These are phyloP conservation scores for Leptodactylus fallax DNA, from an alignment of 2,797 vertebrate species.

Conservation along the genomic window DNA sequence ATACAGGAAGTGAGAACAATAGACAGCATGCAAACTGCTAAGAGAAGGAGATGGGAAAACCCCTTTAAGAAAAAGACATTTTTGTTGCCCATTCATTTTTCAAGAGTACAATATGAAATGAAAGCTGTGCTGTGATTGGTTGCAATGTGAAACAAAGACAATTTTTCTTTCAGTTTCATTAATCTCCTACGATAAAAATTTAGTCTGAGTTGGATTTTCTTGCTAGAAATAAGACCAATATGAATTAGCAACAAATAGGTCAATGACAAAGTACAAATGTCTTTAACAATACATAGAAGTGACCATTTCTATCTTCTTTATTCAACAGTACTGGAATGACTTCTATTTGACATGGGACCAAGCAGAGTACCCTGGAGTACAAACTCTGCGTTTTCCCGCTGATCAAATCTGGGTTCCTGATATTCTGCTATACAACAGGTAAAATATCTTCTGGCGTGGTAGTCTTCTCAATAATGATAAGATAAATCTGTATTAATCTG, in stretches of 20 bases:
- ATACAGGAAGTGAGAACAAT: no score
- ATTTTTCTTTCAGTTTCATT: no score
- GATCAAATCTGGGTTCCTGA: slow-evolving; percentile 89
- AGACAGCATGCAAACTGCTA: no score
- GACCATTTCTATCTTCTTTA: slow-evolving; percentile 46
- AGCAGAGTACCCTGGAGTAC: slow-evolving; percentile 83
- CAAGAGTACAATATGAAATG: no score
- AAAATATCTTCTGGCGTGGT: slow-evolving; percentile 50
- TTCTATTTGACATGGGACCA: slow-evolving; percentile 87
- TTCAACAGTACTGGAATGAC: slow-evolving; percentile 83
- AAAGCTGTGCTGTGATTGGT: no score
- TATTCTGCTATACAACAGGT: slow-evolving; percentile 94
- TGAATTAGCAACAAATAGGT: background rate
- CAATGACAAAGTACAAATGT: background rate
- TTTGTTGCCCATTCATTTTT: no score
- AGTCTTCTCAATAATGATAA: background rate
- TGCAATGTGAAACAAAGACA: no score
- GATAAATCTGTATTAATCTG: background rate
- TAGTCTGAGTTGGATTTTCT: background rate
- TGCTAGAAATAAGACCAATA: background rate
- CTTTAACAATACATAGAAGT: background rate
- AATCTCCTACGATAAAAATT: no score
- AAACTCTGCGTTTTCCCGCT: slow-evolving; percentile 86
- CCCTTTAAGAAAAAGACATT: no score
- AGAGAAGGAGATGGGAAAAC: no score